A percentile compares a stretch with the other conserved stretches of the same genome.
phyloP scores from a whole-genome alignment of 2,888 invertebrate species.

The Agrotis segetum region DNA sequence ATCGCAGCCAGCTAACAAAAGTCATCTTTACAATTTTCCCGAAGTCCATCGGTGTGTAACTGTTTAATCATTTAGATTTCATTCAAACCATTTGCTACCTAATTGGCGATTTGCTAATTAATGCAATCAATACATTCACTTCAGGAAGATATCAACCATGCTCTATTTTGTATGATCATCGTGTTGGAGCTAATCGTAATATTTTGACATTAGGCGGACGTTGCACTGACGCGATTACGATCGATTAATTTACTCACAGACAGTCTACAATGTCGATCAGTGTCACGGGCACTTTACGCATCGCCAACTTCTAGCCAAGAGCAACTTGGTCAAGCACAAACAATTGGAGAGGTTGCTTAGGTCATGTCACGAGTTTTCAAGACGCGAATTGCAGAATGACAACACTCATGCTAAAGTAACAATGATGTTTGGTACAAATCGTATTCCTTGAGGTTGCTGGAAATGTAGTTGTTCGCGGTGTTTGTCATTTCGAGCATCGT shows the following conservation, averaged over 20 bases:
- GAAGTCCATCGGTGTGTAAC: neutral
- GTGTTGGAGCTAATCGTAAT: constrained; percentile 24
- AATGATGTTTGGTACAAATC: neutral
- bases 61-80: constrained; percentile 17
- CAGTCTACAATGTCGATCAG: neutral
- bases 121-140: constrained; percentile 31
- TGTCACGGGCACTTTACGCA: neutral
- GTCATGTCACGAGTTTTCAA: neutral
- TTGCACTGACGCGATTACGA: constrained; percentile 3
- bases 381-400: neutral
- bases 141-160: constrained; percentile 48
- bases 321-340: too few species aligned
- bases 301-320: neutral
- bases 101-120: constrained; percentile 27
- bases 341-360: too few species aligned
- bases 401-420: too few species aligned
- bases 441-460: neutral
- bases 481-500: too few species aligned
- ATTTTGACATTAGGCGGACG: constrained; percentile 48
- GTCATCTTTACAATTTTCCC: neutral
- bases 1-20: too few species aligned
- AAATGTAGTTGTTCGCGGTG: too few species aligned
- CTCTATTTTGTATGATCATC: constrained; percentile 50
- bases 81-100: constrained; percentile 24
- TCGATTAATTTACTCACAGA: neutral